Conservation (phyloP, 2,113 vertebrate genomes). For the Chaetorhynchus papuensis region DNA sequence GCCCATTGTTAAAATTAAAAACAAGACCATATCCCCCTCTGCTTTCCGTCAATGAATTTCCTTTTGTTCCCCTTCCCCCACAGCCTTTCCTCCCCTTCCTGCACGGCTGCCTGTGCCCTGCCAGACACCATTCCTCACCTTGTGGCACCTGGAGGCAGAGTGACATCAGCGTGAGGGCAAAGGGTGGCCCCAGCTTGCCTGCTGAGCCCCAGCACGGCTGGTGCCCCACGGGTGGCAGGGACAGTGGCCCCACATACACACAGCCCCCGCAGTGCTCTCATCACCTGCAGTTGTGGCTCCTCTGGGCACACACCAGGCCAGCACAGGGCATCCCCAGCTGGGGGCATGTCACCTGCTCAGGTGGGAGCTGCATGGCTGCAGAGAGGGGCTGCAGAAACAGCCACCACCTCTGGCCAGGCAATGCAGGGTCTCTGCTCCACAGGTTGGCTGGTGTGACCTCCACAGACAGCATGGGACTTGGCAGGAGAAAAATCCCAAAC, state of each 20-base stretch:
- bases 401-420: rapidly evolving
- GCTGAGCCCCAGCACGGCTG: rapidly evolving
- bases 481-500: neutral
- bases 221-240: neutral
- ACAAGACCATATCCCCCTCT: neutral
- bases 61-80: neutral
- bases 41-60: neutral
- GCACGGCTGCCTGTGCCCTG: neutral
- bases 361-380: rapidly evolving
- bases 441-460: neutral
- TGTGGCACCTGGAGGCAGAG: neutral
- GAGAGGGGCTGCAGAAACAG: neutral
- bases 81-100: neutral
- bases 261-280: neutral
- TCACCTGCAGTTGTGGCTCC: neutral
- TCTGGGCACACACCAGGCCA: rapidly evolving
- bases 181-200: neutral
- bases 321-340: neutral
- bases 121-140: neutral
- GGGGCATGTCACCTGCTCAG: neutral
- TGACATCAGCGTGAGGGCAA: rapidly evolving
- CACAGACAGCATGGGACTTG: neutral
- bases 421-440: neutral
- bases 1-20: neutral
- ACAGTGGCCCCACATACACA: rapidly evolving